Evolutionary conservation across 53 echinoderm and acorn worm genomes (phyloP).

Genomic region (Actinopyga echinites): DNA sequence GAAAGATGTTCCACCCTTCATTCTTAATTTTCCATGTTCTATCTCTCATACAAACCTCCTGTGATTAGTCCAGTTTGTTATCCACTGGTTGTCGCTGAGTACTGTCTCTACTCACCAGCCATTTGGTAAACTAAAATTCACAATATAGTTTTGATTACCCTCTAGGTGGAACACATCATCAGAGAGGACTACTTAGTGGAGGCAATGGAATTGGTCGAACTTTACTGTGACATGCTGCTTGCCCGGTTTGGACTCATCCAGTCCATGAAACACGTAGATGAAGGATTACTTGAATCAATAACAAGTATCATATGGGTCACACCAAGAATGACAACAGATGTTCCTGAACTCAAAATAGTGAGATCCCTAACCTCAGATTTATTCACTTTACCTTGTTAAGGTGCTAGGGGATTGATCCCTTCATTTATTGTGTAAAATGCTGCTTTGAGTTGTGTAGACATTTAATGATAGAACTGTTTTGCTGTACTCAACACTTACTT

Average conservation of each 20-base stretch:
- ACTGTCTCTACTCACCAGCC: too few relatives aligned
- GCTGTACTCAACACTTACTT: too few relatives aligned
- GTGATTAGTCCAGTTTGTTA: background rate
- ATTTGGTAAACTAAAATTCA: too few relatives aligned
- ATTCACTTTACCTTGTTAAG: too few relatives aligned
- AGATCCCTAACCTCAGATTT: background rate
- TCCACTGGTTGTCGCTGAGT: background rate
- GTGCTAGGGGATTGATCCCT: too few relatives aligned
- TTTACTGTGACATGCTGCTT: constrained; percentile 84
- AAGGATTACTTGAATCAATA: constrained; percentile 74
- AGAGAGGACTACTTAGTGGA: constrained; percentile 97
- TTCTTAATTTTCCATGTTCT: too few relatives aligned
- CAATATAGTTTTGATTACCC: too few relatives aligned
- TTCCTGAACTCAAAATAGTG: constrained; percentile 83
- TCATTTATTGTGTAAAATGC: too few relatives aligned
- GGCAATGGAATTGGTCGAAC: constrained; percentile 93
- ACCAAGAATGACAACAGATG: constrained; percentile 80
- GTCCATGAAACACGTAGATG: constrained; percentile 79
- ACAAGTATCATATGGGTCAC: constrained; percentile 90
- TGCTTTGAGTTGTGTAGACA: too few relatives aligned
- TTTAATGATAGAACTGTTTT: too few relatives aligned
- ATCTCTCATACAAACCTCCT: too few relatives aligned
- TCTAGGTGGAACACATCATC: constrained; percentile 97
- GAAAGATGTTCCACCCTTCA: too few relatives aligned
- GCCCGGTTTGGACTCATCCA: constrained; percentile 85